Evolutionary conservation across 2,797 vertebrate species (phyloP).

Genomic region (Cossypha dichroa): DNA sequence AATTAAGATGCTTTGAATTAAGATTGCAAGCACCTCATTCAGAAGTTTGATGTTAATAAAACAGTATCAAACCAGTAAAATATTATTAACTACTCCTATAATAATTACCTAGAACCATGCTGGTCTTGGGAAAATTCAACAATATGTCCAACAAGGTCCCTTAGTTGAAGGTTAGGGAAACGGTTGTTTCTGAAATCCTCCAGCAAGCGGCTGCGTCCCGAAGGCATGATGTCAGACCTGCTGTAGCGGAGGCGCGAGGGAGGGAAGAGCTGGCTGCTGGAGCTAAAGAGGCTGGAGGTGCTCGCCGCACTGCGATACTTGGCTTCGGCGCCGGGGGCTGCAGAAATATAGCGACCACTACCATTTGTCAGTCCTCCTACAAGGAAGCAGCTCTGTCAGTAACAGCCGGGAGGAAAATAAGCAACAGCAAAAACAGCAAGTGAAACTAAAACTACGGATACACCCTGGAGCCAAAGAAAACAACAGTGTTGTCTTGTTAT

Average conservation of each 20-base stretch:
- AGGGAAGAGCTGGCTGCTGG: conserved; percentile 96
- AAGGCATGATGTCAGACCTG: conserved; percentile 96
- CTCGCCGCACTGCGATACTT: conserved; percentile 91
- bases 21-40: background rate
- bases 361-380: conserved; percentile 96
- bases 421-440: conserved; percentile 45
- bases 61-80: background rate
- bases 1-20: background rate
- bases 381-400: conserved; percentile 76
- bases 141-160: conserved; percentile 96
- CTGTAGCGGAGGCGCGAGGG: conserved; percentile 93
- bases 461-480: conserved; percentile 30
- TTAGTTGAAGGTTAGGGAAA: conserved; percentile 95
- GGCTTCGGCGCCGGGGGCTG: conserved; percentile 95
- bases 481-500: background rate
- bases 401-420: background rate
- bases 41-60: background rate
- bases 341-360: conserved; percentile 96
- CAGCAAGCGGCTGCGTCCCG: conserved; percentile 91
- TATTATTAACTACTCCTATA: background rate
- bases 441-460: conserved; percentile 32
- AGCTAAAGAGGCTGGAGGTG: conserved; percentile 95
- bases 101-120: conserved; percentile 92
- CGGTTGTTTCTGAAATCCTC: conserved; percentile 99
- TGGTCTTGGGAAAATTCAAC: conserved; percentile 99